phyloP scores from a whole-genome alignment of 1,140 invertebrate genomes.

The Melanaphis sacchari region DNA sequence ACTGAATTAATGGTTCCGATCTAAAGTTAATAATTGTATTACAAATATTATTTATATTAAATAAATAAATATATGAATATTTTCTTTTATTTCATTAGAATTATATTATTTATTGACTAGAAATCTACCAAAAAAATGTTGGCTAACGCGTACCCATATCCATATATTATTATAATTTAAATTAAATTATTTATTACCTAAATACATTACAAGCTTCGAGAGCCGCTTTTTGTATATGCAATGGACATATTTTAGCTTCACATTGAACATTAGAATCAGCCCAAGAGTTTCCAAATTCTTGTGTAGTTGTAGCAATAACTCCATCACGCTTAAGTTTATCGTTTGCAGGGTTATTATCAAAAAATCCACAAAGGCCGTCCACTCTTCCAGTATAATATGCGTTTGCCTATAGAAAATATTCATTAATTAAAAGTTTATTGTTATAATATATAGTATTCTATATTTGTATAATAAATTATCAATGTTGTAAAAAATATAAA shows the following conservation, averaged over 20 bases:
- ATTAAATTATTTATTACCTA: constrained; percentile 60
- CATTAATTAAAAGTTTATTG: not conserved
- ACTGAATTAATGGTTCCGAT: constrained; percentile 70
- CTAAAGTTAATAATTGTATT: constrained; percentile 63
- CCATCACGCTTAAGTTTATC: constrained; percentile 77
- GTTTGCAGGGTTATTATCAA: constrained; percentile 71
- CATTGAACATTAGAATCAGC: constrained; percentile 67
- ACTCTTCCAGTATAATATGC: constrained; percentile 63
- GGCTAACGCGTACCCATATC: not conserved
- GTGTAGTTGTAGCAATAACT: constrained; percentile 67
- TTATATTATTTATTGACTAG: not conserved
- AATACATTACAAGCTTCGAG: constrained; percentile 68
- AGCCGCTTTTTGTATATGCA: constrained; percentile 69
- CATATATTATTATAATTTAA: not conserved
- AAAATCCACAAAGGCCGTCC: constrained; percentile 81
- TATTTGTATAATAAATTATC: not conserved
- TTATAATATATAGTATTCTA: no score
- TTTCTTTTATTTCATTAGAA: not conserved
- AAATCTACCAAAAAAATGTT: not conserved
- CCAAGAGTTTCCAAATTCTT: constrained; percentile 80
- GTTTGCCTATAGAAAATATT: constrained; percentile 46
- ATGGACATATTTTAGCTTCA: constrained; percentile 68
- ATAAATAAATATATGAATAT: no score
- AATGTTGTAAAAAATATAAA: not conserved
- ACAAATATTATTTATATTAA: no score